Percentiles rank a stretch among this genome's conserved stretches.
Evolutionary conservation across 2,113 vertebrate species (phyloP).

Genomic region (Corythaeola cristata): DNA sequence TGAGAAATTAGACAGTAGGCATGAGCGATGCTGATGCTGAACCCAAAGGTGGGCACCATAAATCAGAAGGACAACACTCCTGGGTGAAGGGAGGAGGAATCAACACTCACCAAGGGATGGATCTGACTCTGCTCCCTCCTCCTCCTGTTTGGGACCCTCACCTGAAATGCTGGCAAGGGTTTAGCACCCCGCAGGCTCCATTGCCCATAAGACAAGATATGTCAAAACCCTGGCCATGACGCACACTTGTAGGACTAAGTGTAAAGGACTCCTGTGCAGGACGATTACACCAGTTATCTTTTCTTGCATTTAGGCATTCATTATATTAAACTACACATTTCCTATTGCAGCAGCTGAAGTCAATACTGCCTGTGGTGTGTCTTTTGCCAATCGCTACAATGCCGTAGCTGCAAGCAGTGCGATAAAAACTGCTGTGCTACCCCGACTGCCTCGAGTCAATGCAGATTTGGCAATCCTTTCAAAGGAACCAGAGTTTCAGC

Average conservation of each 20-base stretch:
- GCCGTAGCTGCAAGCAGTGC: not conserved
- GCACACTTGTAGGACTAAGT: fast-evolving
- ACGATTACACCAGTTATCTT: not conserved
- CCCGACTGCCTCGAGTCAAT: not conserved
- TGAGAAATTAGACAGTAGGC: constrained; percentile 15
- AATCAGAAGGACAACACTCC: not conserved
- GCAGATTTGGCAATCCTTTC: not conserved
- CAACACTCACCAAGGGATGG: not conserved
- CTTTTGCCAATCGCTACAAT: not conserved
- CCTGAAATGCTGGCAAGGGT: not conserved
- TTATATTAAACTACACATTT: not conserved
- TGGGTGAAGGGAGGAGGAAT: not conserved
- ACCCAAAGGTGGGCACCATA: not conserved
- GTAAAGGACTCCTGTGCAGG: not conserved
- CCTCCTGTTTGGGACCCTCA: not conserved
- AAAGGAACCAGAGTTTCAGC: not conserved
- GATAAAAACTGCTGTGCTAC: not conserved
- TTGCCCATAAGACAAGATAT: fast-evolving
- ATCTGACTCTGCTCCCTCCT: not conserved
- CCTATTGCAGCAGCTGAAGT: not conserved
- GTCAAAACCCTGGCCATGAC: not conserved
- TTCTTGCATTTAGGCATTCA: not conserved
- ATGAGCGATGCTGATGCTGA: not conserved
- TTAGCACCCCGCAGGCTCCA: not conserved
- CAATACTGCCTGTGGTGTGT: not conserved